Conservation (phyloP, 2,113 vertebrate genomes). For the Speoplatyrhinus poulsoni region DNA sequence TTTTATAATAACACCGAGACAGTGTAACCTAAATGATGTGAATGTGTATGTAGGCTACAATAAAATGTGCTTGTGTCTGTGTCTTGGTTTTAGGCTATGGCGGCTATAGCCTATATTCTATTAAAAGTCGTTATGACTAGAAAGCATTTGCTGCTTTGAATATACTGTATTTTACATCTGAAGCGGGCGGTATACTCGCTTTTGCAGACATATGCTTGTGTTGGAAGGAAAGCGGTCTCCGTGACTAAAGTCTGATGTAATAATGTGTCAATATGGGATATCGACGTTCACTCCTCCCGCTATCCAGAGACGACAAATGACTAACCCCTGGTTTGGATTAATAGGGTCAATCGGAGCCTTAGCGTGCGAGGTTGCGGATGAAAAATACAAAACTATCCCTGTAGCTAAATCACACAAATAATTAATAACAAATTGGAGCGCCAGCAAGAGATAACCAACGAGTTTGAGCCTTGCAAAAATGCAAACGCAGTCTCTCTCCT, state of each 20-base stretch:
- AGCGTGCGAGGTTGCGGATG: background rate
- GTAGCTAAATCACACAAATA: background rate
- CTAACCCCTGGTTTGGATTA: slow-evolving; percentile 17
- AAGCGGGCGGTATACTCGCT: slow-evolving; percentile 31
- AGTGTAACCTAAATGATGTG: slow-evolving; percentile 6
- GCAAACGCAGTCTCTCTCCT: no score
- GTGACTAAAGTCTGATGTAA: slow-evolving; percentile 37
- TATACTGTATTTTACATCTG: slow-evolving; percentile 7
- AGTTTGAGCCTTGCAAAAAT: no score
- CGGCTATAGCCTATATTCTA: no score
- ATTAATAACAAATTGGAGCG: background rate
- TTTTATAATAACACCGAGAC: slow-evolving; percentile 36
- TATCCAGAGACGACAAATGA: slow-evolving; percentile 30
- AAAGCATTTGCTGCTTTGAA: background rate
- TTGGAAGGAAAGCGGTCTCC: slow-evolving; percentile 26
- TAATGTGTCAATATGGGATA: slow-evolving; percentile 33
- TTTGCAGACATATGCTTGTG: slow-evolving; percentile 16
- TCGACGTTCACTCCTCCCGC: slow-evolving; percentile 28
- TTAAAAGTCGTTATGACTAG: background rate
- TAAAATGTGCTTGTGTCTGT: background rate
- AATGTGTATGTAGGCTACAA: background rate
- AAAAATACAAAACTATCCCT: background rate
- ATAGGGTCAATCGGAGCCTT: background rate
- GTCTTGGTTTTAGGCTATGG: no score
- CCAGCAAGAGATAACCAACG: no score